A percentile compares a stretch with the other conserved stretches of the same genome.
Conservation (phyloP, 2,888 invertebrate genomes). For the Tuta absoluta region DNA sequence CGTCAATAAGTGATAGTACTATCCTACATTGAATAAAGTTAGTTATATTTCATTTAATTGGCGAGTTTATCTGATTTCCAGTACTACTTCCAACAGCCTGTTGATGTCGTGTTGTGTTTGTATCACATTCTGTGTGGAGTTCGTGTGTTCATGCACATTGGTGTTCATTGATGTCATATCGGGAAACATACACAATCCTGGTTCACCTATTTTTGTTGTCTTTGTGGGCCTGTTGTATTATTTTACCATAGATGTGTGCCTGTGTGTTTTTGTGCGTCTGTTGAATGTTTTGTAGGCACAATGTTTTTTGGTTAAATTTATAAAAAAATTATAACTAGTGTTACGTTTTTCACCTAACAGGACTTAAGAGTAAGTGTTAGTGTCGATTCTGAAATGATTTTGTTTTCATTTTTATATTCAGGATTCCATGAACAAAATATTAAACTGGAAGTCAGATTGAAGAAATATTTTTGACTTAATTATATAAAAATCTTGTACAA, state of each 20-base stretch:
- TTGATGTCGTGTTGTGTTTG: background rate
- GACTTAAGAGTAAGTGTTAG: constrained; percentile 22
- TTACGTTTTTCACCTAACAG: constrained; percentile 5
- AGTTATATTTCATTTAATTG: no score
- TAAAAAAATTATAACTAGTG: background rate
- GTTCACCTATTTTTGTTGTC: background rate
- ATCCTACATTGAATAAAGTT: no score
- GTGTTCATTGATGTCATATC: constrained; percentile 2
- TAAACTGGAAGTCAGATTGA: background rate
- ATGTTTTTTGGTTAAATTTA: background rate
- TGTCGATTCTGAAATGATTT: background rate
- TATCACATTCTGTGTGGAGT: background rate
- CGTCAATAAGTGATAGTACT: no score
- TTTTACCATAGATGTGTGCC: background rate
- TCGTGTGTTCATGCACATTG: background rate
- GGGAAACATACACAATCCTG: background rate
- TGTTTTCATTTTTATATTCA: background rate
- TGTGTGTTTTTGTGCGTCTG: constrained; percentile 6
- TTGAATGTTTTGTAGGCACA: constrained; percentile 9
- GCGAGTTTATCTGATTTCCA: constrained; percentile 3
- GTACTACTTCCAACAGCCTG: background rate
- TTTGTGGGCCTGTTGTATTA: constrained; percentile 14
- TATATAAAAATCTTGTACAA: background rate
- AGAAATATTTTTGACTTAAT: background rate
- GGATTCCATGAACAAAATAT: background rate